phyloP scores from a whole-genome alignment of 2,113 vertebrate species.

The Orthonyx spaldingii region DNA sequence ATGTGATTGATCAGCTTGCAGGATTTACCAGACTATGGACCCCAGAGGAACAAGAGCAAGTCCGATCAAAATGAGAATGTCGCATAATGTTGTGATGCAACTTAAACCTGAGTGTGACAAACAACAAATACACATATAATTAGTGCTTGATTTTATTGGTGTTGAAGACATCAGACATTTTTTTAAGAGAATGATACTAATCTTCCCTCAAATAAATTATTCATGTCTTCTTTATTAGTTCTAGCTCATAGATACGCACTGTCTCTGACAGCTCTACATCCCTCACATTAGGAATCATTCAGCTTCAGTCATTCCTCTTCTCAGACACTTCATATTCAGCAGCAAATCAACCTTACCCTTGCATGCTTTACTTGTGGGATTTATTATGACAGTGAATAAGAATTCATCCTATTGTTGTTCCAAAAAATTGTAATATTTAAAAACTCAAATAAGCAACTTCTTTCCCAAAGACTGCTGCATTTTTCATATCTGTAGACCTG shows the following conservation, averaged over 20 bases:
- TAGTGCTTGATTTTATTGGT: background rate
- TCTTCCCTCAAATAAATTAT: background rate
- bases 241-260: background rate
- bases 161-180: background rate
- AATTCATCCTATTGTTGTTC: background rate
- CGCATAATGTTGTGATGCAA: background rate
- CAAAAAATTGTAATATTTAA: background rate
- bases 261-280: background rate
- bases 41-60: background rate
- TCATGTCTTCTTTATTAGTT: background rate
- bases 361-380: fast-evolving
- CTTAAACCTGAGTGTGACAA: background rate
- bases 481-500: background rate
- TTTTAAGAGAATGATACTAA: background rate
- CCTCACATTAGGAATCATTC: background rate
- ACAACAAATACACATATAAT: background rate
- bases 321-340: background rate
- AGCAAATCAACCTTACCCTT: background rate
- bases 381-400: background rate
- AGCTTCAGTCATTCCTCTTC: background rate
- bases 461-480: background rate
- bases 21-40: background rate
- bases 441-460: background rate
- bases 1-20: background rate
- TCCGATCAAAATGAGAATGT: background rate